Base-by-base conservation (phyloP, 1,140 invertebrate genomes). In the Anthonomus grandis region DNA sequence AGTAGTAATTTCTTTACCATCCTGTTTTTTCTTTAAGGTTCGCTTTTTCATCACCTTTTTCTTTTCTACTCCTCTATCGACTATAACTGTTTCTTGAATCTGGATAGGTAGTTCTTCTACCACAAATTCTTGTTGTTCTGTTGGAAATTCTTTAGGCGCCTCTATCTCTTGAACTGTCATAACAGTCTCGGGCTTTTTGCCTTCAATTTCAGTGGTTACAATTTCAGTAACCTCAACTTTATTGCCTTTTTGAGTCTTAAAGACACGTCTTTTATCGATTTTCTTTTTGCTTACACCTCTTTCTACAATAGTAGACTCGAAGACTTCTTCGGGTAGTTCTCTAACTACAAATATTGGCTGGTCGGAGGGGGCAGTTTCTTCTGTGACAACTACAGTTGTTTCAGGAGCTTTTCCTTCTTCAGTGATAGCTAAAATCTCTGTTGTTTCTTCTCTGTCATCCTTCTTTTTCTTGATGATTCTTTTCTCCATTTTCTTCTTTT, bases 1-100 rank as follows among this genome's bases (percentile, higher is more conserved):
- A 1, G 75, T 72, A 59, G 34, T 74, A 44, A 71, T 68, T 9
- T 69, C 72, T 59, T 76, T 71, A 63, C 77, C 76, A 27, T 31
- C 56, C 45, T 58, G 27, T 10, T 34, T 34, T 25, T 51, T 50
- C 18, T 41, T 23, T 4, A 58, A 31, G 12, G 36, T 51, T 17
- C 56, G 31, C n/a, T 50, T 58, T 12, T 52, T 74, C 0, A 68
- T 70, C 34, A 67, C 60, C 58, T 55, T 64, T 31, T 67, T 64
- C 53, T 70, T 71, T 5, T 63, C 51, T 21, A 63, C 64, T 52
- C 55, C 39, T 45, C 62, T 24, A 13, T 63, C 68, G 13, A 64
- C 47, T 51, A 69, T 57, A 61, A 65, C 62, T 1, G 60, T 64
- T 5, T 71, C 67, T 31, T 68, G 62, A 12, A 75, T 67, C 59